phyloP scores from a whole-genome alignment of 1,140 invertebrate genomes.

The Sinonovacula constricta region DNA sequence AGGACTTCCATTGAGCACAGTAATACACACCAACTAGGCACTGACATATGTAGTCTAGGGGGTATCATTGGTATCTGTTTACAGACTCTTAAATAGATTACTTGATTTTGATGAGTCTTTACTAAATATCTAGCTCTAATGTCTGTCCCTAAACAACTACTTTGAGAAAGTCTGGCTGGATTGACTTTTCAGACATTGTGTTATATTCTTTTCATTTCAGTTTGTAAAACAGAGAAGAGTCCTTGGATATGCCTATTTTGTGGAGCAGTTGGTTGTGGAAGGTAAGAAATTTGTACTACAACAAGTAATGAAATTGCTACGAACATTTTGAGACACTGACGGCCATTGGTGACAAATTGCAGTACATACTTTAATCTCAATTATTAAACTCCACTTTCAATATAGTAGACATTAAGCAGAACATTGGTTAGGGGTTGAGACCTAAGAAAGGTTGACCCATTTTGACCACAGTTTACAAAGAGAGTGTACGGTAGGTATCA shows the following conservation, averaged over 20 bases:
- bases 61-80: too few relatives aligned
- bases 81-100: too few relatives aligned
- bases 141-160: too few relatives aligned
- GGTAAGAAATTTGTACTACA: slow-evolving; percentile 62
- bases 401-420: neutral
- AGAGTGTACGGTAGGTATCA: neutral
- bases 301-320: neutral
- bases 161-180: too few relatives aligned
- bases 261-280: slow-evolving; percentile 82
- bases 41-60: too few relatives aligned
- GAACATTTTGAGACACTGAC: neutral
- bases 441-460: neutral
- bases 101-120: too few relatives aligned
- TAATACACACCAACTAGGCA: too few relatives aligned
- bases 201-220: slow-evolving; percentile 44
- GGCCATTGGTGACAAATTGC: neutral
- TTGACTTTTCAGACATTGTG: too few relatives aligned
- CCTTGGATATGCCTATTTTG: slow-evolving; percentile 59
- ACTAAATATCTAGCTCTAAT: too few relatives aligned
- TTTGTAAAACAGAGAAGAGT: slow-evolving; percentile 59
- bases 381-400: too few relatives aligned
- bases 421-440: neutral
- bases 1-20: too few relatives aligned
- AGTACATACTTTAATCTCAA: neutral
- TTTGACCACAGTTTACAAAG: neutral